Evolutionary conservation across 2,888 invertebrate genomes (phyloP).

Genomic region (Melinaea marsaeus): DNA sequence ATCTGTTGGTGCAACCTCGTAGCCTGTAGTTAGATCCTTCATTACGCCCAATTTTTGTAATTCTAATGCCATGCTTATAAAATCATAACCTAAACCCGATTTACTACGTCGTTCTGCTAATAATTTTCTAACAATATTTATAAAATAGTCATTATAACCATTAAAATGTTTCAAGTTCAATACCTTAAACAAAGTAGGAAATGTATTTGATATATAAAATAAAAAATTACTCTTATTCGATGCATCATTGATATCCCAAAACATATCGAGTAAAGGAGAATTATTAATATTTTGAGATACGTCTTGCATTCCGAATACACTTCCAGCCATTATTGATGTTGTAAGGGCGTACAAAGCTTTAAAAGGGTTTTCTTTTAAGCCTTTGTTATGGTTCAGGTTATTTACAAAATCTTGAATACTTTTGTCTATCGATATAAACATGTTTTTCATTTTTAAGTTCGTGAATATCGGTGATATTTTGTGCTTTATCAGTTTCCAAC

Average conservation of each 20-base stretch:
- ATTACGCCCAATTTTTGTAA: constrained; percentile 34
- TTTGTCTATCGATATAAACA: constrained; percentile 58
- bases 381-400: constrained; percentile 39
- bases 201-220: constrained; percentile 36
- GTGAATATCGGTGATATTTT: constrained; percentile 59
- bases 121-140: constrained; percentile 33
- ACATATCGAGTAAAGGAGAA: constrained; percentile 49
- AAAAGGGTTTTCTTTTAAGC: constrained; percentile 36
- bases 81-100: constrained; percentile 35
- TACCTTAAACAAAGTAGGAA: constrained; percentile 31
- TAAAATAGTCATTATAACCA: constrained; percentile 35
- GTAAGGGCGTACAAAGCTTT: constrained; percentile 43
- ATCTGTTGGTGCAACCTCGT: constrained; percentile 39
- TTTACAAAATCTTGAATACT: constrained; percentile 51
- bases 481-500: constrained; percentile 60
- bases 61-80: constrained; percentile 36
- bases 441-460: constrained; percentile 53
- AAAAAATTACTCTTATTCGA: constrained; percentile 38
- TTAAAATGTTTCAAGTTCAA: constrained; percentile 31
- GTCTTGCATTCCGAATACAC: constrained; percentile 59
- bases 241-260: constrained; percentile 35
- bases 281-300: constrained; percentile 50
- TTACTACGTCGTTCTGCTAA: constrained; percentile 27
- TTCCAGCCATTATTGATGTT: constrained; percentile 49
- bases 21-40: constrained; percentile 29